A percentile compares a stretch with the other conserved stretches of the same genome.
These are phyloP conservation scores for Halichoeres trimaculatus DNA, from an alignment of 2,113 vertebrate genomes.

Conservation along the genomic window DNA sequence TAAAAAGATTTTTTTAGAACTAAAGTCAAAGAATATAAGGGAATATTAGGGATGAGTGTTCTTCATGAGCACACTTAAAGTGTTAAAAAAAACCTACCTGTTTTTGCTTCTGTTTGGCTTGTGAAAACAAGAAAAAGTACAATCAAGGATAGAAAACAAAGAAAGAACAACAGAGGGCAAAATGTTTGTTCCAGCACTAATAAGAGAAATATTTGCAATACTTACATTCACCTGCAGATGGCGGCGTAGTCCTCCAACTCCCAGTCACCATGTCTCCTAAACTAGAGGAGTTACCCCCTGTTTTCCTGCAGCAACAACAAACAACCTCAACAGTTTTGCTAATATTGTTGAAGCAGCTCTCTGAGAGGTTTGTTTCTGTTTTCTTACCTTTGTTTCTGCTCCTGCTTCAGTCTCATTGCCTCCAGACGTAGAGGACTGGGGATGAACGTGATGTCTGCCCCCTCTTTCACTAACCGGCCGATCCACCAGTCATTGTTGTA, in stretches of 20 bases:
- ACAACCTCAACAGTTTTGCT: neutral
- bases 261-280: conserved; percentile 91
- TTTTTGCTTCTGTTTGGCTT: conserved; percentile 99
- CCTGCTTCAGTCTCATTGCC: conserved; percentile 95
- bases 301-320: conserved; percentile 83
- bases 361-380: neutral
- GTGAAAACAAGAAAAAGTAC: conserved; percentile 83
- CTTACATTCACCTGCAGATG: conserved; percentile 88
- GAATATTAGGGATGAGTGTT: neutral
- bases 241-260: conserved; percentile 92
- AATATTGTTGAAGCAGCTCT: neutral
- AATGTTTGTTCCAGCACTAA: neutral
- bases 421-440: conserved; percentile 95
- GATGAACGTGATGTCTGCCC: conserved; percentile 95
- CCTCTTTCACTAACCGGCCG: conserved; percentile 94
- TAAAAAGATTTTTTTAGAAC: too few species aligned
- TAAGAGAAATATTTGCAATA: conserved; percentile 40
- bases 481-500: conserved; percentile 99
- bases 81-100: conserved; percentile 85
- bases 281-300: conserved; percentile 89
- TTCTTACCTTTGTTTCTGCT: conserved; percentile 92
- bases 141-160: conserved; percentile 49
- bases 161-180: neutral
- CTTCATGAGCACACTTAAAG: conserved; percentile 4
- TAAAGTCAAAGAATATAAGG: neutral